Base-by-base conservation (phyloP, 2,888 invertebrate genomes). In the Colostygia pectinataria region DNA sequence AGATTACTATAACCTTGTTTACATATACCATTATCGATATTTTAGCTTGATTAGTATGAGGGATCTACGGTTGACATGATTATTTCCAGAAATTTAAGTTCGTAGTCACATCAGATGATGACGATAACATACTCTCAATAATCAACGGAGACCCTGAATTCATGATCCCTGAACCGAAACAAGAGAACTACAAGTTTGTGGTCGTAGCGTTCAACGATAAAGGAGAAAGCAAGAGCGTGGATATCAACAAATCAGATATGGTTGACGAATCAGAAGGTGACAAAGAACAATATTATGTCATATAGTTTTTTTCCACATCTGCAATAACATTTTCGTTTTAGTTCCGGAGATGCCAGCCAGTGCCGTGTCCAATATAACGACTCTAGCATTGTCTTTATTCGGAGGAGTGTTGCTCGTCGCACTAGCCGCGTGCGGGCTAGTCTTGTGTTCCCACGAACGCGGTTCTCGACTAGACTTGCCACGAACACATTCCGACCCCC, bases 381-480 rank as follows among this genome's bases (percentile, higher is more conserved):
- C 82, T 23, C 57, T 90, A 18, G 66, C 87, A 45, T 68, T 90
- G 46, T 77, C 87, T 40, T 66, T 90, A 58, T 86, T 80, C 68
- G 88, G 89, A 41, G 89, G 88, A 58, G 90, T 90, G 62, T 74
- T 79, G 51, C 63, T 90, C 53, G 68, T 90, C 44, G 88, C 87
- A 58, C 74, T 90, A 59, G 78, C 77, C 55, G 90, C 90, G 63
- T 90, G 89, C 74, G 87, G 86, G 4, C 80, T 90, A 1, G 88
- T 88, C 68, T 77, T 90, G 70, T 89, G 84, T 63, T 82, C 87
- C 33, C 80, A 77, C 68, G 89, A 87, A 53, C 74, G 80, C 13
- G 63, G 63, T 46, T 58, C 70, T 15, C 65, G 75, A 1, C 57
- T 51, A 14, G 77, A 77, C 59, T 47, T 73, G 50, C 78, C 82